Base-by-base conservation (phyloP, 30 jellyfish, hydroid and myxozoan species). In the Chrysaora quinquecirrha region DNA sequence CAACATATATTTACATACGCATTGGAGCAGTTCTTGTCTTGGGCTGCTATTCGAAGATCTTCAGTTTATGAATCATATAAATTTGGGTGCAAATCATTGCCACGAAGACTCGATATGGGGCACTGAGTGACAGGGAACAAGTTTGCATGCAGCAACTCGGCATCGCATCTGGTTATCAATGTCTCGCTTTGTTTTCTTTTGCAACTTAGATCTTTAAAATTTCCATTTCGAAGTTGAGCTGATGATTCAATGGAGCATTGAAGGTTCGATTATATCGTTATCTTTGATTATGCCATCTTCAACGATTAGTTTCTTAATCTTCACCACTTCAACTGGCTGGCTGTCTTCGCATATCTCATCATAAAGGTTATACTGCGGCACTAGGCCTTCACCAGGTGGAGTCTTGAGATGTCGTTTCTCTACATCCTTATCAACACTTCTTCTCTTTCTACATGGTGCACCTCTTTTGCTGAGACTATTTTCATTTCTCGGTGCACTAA, bases 291-390 rank as follows among this genome's bases (percentile, higher is more conserved):
- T 91, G 1, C 98, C 98, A 67, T 93, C 97, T 48, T 80, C 80
- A 52, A 93, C 96, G 67, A 93, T 74, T 0, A 93, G 96, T 48
- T 87, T 85, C 73, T 93, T 77, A 23, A 93, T 83, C 83, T 93
- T 93, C 22, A 93, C 98, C 29, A 93, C 97, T 49, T 93, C 94
- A 0, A 93, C 98, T 27, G 98, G 98, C 79, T 86, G 97, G 56
- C 90, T 70, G 65, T 93, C 98, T 61, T 93, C 98, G 46, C 98
- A 93, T 27, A 93, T 90, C 33, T 82, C 96, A 31, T 86, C 97
- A 61, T 93, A 93, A 85, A 93, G 83, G 30, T 85, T 71, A 64
- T 93, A 93, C 7, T 96, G 95, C 3, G 98, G 98, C 28, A 93
- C 96, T 34, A 81, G 66, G 9, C 98, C 98, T 61, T 93, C 87